Conservation (phyloP, 1,140 invertebrate genomes). For the Melipona quadrifasciata region DNA sequence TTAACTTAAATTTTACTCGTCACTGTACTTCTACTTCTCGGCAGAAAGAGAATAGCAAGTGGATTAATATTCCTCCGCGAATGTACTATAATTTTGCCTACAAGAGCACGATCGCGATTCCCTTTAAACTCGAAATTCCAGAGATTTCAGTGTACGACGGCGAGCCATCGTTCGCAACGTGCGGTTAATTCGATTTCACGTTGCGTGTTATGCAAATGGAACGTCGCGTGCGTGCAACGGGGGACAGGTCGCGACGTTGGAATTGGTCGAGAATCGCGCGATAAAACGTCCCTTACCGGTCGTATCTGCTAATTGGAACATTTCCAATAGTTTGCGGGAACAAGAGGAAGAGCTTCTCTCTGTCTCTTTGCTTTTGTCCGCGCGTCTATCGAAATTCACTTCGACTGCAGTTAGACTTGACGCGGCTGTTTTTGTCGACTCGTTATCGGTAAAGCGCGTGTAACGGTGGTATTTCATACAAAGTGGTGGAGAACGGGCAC, state of each 20-base stretch:
- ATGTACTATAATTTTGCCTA: no score
- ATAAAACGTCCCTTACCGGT: not conserved
- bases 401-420: not conserved
- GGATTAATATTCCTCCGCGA: no score
- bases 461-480: conserved; percentile 36
- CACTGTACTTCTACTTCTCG: no score
- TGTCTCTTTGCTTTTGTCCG: not conserved
- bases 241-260: not conserved
- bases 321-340: not conserved
- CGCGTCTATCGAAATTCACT: not conserved
- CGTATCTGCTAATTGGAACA: conserved; percentile 32
- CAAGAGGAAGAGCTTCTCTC: not conserved
- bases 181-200: conserved; percentile 44
- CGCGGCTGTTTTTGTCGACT: not conserved
- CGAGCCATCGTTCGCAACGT: conserved; percentile 14
- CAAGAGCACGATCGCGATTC: no score
- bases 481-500: not conserved
- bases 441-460: not conserved
- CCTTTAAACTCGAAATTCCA: not conserved
- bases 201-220: conserved; percentile 54
- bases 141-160: not conserved
- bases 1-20: no score
- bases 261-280: conserved; percentile 12
- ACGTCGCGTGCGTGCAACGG: not conserved
- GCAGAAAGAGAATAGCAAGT: no score